Conservation (phyloP, 64 coral and sea anemone genomes). For the Montipora sp. region DNA sequence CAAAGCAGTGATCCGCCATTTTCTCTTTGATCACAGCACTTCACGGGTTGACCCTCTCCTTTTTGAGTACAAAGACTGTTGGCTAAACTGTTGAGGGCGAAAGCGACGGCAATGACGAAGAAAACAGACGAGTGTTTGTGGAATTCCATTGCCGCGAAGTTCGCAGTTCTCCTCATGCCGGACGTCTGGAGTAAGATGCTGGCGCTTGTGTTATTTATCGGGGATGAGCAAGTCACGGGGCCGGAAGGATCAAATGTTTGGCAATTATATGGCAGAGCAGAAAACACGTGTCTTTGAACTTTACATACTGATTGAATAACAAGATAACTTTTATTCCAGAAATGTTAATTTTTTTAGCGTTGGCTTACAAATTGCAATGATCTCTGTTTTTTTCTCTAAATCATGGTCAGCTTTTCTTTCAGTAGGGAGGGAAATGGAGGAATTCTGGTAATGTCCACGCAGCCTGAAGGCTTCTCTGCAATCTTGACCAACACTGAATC, state of each 20-base stretch:
- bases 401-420: background rate
- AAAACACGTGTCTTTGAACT: background rate
- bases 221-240: constrained; percentile 15
- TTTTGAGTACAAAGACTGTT: constrained; percentile 15
- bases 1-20: constrained; percentile 70
- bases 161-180: background rate
- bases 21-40: constrained; percentile 73
- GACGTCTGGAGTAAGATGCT: constrained; percentile 30
- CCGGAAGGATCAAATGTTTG: constrained; percentile 49
- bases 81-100: background rate
- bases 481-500: background rate
- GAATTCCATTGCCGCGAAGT: background rate
- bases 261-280: background rate
- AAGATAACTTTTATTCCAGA: background rate
- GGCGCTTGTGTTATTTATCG: constrained; percentile 19
- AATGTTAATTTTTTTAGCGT: background rate
- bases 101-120: background rate
- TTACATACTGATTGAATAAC: background rate
- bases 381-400: constrained; percentile 33
- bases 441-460: constrained; percentile 38
- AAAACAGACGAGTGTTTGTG: background rate
- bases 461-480: constrained; percentile 7
- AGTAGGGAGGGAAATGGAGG: constrained; percentile 24
- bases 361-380: background rate
- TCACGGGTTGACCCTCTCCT: constrained; percentile 6